These are phyloP conservation scores for human (Homo sapiens) DNA, from an alignment of 2,113 vertebrate genomes.

Conservation along the genomic window DNA sequence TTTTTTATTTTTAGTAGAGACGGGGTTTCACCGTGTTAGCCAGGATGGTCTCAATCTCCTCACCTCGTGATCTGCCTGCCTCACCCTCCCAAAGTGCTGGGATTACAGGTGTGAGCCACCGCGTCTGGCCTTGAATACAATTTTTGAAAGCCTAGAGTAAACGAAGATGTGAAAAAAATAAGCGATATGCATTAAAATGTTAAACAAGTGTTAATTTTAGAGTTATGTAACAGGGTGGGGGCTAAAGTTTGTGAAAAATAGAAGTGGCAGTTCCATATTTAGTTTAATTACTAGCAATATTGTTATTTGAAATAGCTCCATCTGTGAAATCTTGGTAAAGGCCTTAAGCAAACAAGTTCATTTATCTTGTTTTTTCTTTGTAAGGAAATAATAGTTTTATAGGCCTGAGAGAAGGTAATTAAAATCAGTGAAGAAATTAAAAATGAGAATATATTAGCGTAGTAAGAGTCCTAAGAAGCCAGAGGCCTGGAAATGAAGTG, in stretches of 20 bases:
- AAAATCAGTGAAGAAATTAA: constrained; percentile 51
- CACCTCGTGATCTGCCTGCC: too few relatives aligned
- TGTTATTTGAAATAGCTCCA: constrained; percentile 1
- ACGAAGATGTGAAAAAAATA: neutral
- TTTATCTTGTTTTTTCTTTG: constrained; percentile 27
- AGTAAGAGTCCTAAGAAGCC: neutral
- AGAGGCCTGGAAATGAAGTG: neutral
- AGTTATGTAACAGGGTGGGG: neutral
- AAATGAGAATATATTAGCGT: constrained; percentile 35
- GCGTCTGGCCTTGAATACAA: neutral
- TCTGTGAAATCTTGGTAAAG: constrained; percentile 2
- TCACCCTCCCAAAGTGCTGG: too few relatives aligned
- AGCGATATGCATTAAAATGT: neutral
- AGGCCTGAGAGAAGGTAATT: constrained; percentile 22
- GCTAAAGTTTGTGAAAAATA: neutral
- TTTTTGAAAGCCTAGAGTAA: neutral
- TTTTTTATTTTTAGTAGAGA: too few relatives aligned
- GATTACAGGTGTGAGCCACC: too few relatives aligned
- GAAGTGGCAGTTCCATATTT: neutral
- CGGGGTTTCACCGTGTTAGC: too few relatives aligned
- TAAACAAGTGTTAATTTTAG: neutral
- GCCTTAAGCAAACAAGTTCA: constrained; percentile 11
- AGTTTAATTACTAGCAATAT: constrained; percentile 17
- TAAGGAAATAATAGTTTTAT: constrained; percentile 38
- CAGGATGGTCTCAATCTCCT: too few relatives aligned